Evolutionary conservation across 2,797 vertebrate genomes (phyloP), one percentile per base, ranked within the genome.

Genomic region (Acestrorhynchus altus): DNA sequence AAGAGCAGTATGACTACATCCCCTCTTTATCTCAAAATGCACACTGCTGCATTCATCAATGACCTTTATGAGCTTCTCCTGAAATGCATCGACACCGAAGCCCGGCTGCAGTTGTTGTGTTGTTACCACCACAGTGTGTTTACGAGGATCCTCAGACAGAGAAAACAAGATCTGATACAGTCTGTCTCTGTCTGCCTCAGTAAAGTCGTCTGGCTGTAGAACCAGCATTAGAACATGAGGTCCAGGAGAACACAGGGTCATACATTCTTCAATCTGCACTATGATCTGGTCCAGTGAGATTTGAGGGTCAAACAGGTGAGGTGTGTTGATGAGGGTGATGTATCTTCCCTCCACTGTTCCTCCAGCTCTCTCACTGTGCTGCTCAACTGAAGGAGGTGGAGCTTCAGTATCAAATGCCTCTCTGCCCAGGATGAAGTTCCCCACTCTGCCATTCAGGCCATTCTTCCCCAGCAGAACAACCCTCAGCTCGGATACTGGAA

Each of bases 211-310:
- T 13, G 40, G 26, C 11, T 72, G 24, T 18, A 49, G n/a, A 18
- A 65, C 61, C 39, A 65, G n/a, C 8, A 65, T 1, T 8, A 65
- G 11, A 5, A 57, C 22, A 65, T 74, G 60, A 42, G 72, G 59
- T 74, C 72, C 72, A 40, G 72, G 60, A 20, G 20, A 31, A 74
- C 44, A 64, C 13, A 74, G 47, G 52, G 46, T 52, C 60, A 44
- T 26, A 28, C 60, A 54, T 16, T 75, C 47, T 66, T 44, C 66
- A 54, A 54, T 22, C n/a, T 26, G 11, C 20, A 13, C n/a, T 74
- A 12, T 20, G 61, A 82, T 42, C 31, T 42, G 60, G 40, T 1
- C 20, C 44, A 51, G 26, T 16, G 7, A 16, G 44, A 73, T 26
- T 0, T 22, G 1, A 4, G 28, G 12, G 3, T 44, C n/a, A 44